A percentile compares a stretch with the other conserved stretches of the same genome.
Conservation (phyloP, 2,888 invertebrate genomes). For the Lucinisca nassula region DNA sequence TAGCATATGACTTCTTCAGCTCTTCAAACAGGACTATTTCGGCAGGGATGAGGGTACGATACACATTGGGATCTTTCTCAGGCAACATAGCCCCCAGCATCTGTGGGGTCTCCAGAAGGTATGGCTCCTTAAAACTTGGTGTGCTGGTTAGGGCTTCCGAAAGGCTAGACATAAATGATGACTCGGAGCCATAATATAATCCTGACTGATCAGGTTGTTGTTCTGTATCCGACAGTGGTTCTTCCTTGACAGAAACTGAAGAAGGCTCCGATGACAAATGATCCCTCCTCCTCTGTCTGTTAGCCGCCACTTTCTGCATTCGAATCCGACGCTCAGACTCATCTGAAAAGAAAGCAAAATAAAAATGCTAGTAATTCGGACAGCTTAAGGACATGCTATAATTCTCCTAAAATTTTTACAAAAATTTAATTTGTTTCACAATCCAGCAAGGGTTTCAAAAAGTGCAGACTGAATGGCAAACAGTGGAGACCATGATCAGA, state of each 20-base stretch:
- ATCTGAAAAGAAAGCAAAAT: slow-evolving; percentile 74
- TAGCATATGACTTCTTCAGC: slow-evolving; percentile 74
- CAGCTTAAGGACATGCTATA: too few relatives aligned
- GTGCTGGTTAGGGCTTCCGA: not conserved
- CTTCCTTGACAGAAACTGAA: slow-evolving; percentile 66
- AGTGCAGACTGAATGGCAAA: too few relatives aligned
- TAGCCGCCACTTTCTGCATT: slow-evolving; percentile 95
- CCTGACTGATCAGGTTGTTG: slow-evolving; percentile 60
- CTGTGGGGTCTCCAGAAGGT: not conserved
- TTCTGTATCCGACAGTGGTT: slow-evolving; percentile 69
- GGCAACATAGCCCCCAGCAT: slow-evolving; percentile 16
- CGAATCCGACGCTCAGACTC: slow-evolving; percentile 94
- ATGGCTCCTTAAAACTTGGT: not conserved
- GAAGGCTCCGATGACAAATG: not conserved
- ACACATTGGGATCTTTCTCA: slow-evolving; percentile 71
- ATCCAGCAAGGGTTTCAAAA: too few relatives aligned
- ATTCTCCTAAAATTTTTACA: too few relatives aligned
- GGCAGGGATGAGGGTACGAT: slow-evolving; percentile 68
- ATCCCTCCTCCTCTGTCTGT: slow-evolving; percentile 89
- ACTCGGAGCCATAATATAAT: not conserved
- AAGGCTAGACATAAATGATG: not conserved
- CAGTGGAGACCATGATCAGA: too few relatives aligned
- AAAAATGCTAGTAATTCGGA: not conserved
- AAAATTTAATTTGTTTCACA: too few relatives aligned
- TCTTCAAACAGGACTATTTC: slow-evolving; percentile 75